A percentile compares a stretch with the other conserved stretches of the same genome.
Conservation (phyloP, 2,113 vertebrate species). For the human region GRCh38 chr17:2781001-2781500, state of each 20-base stretch:
- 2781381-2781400: neutral
- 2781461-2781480: neutral
- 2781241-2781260: slow-evolving; percentile 65
- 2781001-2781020: neutral
- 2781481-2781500: neutral
- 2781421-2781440: neutral
- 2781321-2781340: neutral
- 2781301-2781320: neutral
- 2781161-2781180: neutral
- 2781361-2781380: neutral
- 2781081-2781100: neutral
- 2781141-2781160: neutral
- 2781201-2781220: neutral
- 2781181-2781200: neutral
- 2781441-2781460: neutral
- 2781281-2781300: neutral
- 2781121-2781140: neutral
- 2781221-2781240: neutral
- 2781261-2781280: neutral
- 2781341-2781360: neutral
- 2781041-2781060: neutral
- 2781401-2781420: neutral
- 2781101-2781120: neutral
- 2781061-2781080: neutral
- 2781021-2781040: neutral